phyloP scores from a whole-genome alignment of 2,888 invertebrate species.

The Digitonthophagus gazella region DNA sequence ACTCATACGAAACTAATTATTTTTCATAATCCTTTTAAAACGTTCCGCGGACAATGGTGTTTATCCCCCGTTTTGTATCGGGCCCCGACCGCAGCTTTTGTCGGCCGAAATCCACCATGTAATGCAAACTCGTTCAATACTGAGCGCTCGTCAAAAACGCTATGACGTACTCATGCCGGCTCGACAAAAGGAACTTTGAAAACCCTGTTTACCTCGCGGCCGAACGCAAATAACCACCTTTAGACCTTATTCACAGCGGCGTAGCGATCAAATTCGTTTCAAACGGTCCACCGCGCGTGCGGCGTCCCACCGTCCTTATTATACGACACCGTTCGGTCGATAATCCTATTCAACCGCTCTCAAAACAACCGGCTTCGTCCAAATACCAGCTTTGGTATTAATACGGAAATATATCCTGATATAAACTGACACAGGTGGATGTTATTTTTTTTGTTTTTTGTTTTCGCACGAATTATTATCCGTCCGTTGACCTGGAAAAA shows the following conservation, averaged over 20 bases:
- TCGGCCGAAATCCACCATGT: background rate
- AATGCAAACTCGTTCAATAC: background rate
- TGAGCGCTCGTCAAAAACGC: background rate
- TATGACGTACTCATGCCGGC: background rate
- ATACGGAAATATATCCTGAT: background rate
- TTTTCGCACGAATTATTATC: background rate
- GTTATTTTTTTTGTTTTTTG: background rate
- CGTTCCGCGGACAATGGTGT: background rate
- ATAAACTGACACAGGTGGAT: background rate
- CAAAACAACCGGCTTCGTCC: background rate
- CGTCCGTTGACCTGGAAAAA: background rate
- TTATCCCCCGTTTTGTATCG: background rate
- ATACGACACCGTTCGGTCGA: background rate
- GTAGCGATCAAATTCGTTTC: background rate
- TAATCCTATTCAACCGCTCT: background rate
- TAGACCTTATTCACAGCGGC: background rate
- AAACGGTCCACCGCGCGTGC: background rate
- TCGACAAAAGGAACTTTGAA: background rate
- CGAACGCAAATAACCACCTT: background rate
- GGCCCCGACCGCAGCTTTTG: background rate
- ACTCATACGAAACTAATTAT: background rate
- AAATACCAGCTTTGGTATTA: background rate
- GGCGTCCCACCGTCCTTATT: background rate
- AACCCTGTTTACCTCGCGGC: background rate
- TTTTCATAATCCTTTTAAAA: background rate